Percentiles rank a stretch among this genome's conserved stretches.
These are phyloP conservation scores for Melikaiella ostensackeni DNA, from an alignment of 2,888 invertebrate genomes.

Conservation along the genomic window DNA sequence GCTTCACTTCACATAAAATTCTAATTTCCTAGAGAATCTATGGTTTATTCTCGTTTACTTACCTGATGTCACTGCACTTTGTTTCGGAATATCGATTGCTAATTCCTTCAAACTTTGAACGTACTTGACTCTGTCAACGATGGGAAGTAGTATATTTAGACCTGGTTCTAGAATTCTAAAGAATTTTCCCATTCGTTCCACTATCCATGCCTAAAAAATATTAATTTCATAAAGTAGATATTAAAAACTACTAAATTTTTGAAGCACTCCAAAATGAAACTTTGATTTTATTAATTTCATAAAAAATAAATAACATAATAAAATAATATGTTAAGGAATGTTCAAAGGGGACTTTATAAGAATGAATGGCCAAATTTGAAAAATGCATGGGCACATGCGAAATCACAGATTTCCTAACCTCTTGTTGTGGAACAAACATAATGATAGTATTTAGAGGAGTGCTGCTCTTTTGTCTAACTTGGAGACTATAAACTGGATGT, in stretches of 20 bases:
- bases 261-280: not conserved
- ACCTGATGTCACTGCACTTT: constrained; percentile 96
- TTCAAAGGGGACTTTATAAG: not conserved
- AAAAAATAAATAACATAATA: constrained; percentile 39
- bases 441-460: constrained; percentile 94
- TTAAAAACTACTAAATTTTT: not conserved
- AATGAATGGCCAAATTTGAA: constrained; percentile 9
- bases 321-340: not conserved
- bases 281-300: constrained; percentile 7
- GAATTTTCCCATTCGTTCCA: constrained; percentile 99
- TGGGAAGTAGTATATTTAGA: constrained; percentile 92
- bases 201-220: constrained; percentile 91
- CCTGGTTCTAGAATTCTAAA: constrained; percentile 96
- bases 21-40: too few relatives aligned
- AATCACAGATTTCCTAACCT: constrained; percentile 80
- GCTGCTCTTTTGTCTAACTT: constrained; percentile 77
- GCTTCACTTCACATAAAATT: too few relatives aligned
- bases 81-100: constrained; percentile 99
- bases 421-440: constrained; percentile 99
- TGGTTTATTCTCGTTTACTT: constrained; percentile 47
- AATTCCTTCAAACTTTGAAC: constrained; percentile 99
- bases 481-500: constrained; percentile 55
- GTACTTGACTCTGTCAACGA: constrained; percentile 96
- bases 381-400: not conserved
- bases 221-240: constrained; percentile 26